Conservation (phyloP, 2,113 vertebrate species). For the Cyanoramphus novaezelandiae region DNA sequence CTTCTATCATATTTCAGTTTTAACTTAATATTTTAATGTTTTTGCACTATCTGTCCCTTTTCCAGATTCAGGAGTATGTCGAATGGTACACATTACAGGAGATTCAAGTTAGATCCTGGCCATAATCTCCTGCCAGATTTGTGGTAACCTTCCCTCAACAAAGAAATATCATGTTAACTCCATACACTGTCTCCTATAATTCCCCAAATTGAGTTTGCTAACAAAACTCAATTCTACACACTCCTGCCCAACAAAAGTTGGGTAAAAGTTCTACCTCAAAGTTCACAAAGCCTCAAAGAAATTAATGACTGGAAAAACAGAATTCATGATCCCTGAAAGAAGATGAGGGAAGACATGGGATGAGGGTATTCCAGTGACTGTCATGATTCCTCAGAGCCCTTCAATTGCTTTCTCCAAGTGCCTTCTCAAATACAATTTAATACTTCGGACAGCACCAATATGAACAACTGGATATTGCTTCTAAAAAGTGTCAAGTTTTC, state of each 20-base stretch:
- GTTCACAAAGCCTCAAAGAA: not conserved
- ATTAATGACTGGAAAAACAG: not conserved
- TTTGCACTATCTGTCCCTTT: not conserved
- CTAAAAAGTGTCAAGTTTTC: not conserved
- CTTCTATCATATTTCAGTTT: not conserved
- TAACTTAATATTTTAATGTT: constrained; percentile 34
- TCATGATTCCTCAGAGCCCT: not conserved
- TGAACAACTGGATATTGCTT: not conserved
- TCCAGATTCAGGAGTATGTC: not conserved
- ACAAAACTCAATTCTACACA: not conserved
- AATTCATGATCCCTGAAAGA: not conserved
- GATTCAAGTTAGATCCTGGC: not conserved
- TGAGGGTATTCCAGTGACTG: not conserved
- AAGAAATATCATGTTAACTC: not conserved
- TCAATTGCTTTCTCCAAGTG: not conserved
- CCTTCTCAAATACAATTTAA: not conserved
- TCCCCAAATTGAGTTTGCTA: not conserved
- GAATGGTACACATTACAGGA: not conserved
- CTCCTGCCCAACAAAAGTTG: not conserved
- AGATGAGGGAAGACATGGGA: not conserved
- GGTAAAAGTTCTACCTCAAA: not conserved
- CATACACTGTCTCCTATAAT: not conserved
- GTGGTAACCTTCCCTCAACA: not conserved
- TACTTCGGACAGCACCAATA: not conserved
- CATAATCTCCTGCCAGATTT: not conserved